Conservation (phyloP, 1,140 invertebrate species). For the Danaus plexippus region DNA sequence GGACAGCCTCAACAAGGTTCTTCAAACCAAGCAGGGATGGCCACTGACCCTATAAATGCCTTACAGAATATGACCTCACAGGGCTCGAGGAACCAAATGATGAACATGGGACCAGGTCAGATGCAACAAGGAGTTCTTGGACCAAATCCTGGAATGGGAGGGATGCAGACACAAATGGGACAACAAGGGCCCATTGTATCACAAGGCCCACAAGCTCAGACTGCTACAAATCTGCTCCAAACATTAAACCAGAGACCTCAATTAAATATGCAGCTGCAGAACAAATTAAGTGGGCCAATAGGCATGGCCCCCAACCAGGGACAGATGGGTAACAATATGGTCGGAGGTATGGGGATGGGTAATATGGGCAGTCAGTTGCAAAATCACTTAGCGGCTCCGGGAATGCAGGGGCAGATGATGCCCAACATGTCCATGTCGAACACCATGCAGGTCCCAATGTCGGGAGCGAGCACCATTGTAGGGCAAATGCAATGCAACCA, state of each 20-base stretch:
- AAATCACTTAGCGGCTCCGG: conserved; percentile 42
- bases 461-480: conserved; percentile 47
- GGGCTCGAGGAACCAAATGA: conserved; percentile 65
- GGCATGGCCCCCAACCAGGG: conserved; percentile 58
- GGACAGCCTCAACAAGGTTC: conserved; percentile 40
- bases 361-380: conserved; percentile 55
- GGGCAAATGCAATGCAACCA: conserved; percentile 58
- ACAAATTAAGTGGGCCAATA: conserved; percentile 45
- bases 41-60: conserved; percentile 88
- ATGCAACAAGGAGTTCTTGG: conserved; percentile 75
- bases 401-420: conserved; percentile 60
- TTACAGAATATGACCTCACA: conserved; percentile 88
- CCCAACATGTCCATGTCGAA: conserved; percentile 57
- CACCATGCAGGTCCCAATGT: conserved; percentile 55
- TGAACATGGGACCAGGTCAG: conserved; percentile 72
- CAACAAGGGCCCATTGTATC: conserved; percentile 54
- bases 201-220: conserved; percentile 53
- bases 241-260: conserved; percentile 58
- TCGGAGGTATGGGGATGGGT: conserved; percentile 47
- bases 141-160: conserved; percentile 55
- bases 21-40: conserved; percentile 69
- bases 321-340: conserved; percentile 55
- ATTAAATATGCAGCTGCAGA: conserved; percentile 59
- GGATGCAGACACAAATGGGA: conserved; percentile 56
- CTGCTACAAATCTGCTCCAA: conserved; percentile 57